Evolutionary conservation across 2,888 invertebrate genomes (phyloP).

Genomic region (Meliscaeva auricollis): DNA sequence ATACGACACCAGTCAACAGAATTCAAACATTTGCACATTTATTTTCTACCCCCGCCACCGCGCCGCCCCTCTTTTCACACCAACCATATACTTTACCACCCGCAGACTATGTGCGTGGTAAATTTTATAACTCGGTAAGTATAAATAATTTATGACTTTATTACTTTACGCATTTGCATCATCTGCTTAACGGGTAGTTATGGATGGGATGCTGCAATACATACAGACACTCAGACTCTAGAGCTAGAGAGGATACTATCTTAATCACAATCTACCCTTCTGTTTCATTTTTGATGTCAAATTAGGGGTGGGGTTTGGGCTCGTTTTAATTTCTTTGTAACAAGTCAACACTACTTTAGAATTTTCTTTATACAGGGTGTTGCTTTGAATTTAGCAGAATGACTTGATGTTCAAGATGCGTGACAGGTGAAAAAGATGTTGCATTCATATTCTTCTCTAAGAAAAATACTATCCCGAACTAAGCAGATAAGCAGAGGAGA

Average conservation of each 20-base stretch:
- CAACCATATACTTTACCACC: background rate
- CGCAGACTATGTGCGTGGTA: slow-evolving; percentile 45
- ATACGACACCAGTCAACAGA: slow-evolving; percentile 52
- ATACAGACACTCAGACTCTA: background rate
- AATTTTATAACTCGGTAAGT: slow-evolving; percentile 67
- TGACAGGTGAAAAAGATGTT: too few species aligned
- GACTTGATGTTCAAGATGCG: too few species aligned
- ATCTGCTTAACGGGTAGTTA: slow-evolving; percentile 29
- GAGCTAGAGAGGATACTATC: slow-evolving; percentile 44
- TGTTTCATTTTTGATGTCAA: slow-evolving; percentile 48
- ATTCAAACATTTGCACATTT: slow-evolving; percentile 38
- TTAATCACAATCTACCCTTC: slow-evolving; percentile 75
- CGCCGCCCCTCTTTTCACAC: too few species aligned
- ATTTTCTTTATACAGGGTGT: slow-evolving; percentile 7
- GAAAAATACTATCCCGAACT: too few species aligned
- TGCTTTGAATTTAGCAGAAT: background rate
- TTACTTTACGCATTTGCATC: slow-evolving; percentile 60
- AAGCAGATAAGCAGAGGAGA: too few species aligned
- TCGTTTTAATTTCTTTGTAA: slow-evolving; percentile 64
- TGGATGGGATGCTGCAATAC: slow-evolving; percentile 62
- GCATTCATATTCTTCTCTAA: too few species aligned
- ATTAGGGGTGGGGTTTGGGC: background rate
- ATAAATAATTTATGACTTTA: slow-evolving; percentile 70
- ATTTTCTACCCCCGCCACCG: background rate
- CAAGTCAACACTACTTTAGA: slow-evolving; percentile 71